A percentile compares a stretch with the other conserved stretches of the same genome.
Evolutionary conservation across 1,140 invertebrate species (phyloP).

Genomic region (Bombyx mandarina): DNA sequence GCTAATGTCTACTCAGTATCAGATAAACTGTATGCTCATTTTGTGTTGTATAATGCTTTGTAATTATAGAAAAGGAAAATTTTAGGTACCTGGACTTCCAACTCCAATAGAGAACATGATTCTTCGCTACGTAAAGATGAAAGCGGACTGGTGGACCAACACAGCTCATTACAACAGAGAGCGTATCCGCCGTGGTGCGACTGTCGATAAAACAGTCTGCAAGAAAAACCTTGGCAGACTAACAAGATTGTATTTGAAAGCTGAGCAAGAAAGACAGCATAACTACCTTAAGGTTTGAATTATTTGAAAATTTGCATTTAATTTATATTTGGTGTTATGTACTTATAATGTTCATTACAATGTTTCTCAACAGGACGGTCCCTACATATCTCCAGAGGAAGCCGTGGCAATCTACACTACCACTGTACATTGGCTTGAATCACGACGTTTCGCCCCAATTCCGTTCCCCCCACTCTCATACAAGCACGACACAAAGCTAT

Average conservation of each 20-base stretch:
- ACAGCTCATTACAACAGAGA: slow-evolving; percentile 99
- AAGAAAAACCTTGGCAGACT: slow-evolving; percentile 99
- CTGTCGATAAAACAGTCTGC: slow-evolving; percentile 99
- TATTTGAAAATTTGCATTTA: not conserved
- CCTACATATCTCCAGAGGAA: slow-evolving; percentile 99
- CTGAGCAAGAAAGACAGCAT: slow-evolving; percentile 99
- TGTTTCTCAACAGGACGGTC: slow-evolving; percentile 83
- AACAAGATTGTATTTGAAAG: slow-evolving; percentile 96
- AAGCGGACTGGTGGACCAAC: slow-evolving; percentile 99
- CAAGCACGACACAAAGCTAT: slow-evolving; percentile 98
- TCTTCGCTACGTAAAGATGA: slow-evolving; percentile 99
- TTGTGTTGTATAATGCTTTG: too few relatives aligned
- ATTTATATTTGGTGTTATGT: not conserved
- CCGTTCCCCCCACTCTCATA: slow-evolving; percentile 99
- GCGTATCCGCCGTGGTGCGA: slow-evolving; percentile 91
- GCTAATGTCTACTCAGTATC: too few relatives aligned
- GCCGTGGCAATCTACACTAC: slow-evolving; percentile 99
- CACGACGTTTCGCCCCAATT: slow-evolving; percentile 97
- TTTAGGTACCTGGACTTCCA: slow-evolving; percentile 92
- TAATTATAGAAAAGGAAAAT: too few relatives aligned
- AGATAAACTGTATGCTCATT: too few relatives aligned
- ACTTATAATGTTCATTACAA: not conserved
- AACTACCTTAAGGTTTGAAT: slow-evolving; percentile 91
- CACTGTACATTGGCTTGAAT: slow-evolving; percentile 99
- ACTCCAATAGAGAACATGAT: slow-evolving; percentile 99